Base-by-base conservation (phyloP, 2,113 vertebrate genomes). In the Pycnonotus jocosus region DNA sequence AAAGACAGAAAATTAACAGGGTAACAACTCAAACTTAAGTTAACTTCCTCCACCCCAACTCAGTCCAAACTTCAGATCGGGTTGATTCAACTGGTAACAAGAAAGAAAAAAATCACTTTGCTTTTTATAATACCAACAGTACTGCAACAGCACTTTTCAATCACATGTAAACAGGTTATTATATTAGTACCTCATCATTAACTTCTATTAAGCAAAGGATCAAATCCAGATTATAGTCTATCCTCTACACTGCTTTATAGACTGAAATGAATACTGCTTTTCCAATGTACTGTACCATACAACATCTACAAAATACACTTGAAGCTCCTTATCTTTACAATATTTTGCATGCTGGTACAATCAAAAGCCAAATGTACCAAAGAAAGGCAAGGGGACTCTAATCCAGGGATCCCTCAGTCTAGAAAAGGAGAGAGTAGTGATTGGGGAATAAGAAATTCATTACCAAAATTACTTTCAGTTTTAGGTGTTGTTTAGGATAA, bases 221-320 rank as follows among this genome's bases (percentile, higher is more conserved):
- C 8, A 25, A 68, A 61, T 27, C 16, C 25, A 65, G 30, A n/a
- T 44, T 42, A 73, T 0, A 74, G 23, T 24, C 60, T 57, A 70
- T 11, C 15, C 9, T 81, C 66, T n/a, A 48, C 0, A 5, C 8
- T 54, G 27, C 50, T 90, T 71, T 33, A 48, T 0, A 6, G 45
- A 68, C 23, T 12, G 38, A 73, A 65, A 77, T 16, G 2, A 47
- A 58, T 50, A 86, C 11, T 60, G 37, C 31, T 30, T 58, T 80
- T 76, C 40, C 50, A 77, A 12, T 3, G 3, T 23, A 31, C 23
- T 1, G 0, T 38, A 13, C 27, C n/a, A 57, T 0, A 64, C 18
- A 81, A 25, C 15, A 72, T 2, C 37, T 79, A 62, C 25, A 74
- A 58, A 51, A 56, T 5, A 65, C 0, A 38, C 31, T 64, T 77